Conservation (phyloP, 2,113 vertebrate genomes). For the Columba janthina region DNA sequence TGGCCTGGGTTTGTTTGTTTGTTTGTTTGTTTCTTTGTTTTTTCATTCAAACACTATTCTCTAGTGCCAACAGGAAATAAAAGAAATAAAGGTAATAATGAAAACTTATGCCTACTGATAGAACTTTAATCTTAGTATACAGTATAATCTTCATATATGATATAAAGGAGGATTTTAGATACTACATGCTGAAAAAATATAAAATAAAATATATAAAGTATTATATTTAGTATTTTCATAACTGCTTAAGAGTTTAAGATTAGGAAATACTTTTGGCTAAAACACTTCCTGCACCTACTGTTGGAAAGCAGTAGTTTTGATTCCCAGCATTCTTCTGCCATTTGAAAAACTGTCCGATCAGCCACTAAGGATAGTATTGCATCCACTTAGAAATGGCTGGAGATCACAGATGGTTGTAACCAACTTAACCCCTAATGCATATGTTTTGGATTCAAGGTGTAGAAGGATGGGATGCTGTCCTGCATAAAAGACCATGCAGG, state of each 20-base stretch:
- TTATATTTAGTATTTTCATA: neutral
- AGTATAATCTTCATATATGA: neutral
- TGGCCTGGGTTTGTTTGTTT: too few relatives aligned
- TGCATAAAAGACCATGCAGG: neutral
- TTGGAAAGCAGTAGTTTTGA: neutral
- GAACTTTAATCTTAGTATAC: neutral
- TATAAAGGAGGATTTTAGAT: neutral
- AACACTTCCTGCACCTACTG: neutral
- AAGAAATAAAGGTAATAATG: neutral
- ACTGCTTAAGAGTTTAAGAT: neutral
- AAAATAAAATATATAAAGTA: neutral
- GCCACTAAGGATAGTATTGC: neutral
- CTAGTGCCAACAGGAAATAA: neutral
- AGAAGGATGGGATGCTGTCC: neutral
- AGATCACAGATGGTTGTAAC: neutral
- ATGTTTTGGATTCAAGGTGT: neutral
- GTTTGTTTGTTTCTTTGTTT: too few relatives aligned
- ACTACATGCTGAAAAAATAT: neutral
- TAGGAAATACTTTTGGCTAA: neutral
- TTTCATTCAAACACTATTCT: neutral
- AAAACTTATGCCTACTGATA: neutral
- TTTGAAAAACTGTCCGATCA: neutral
- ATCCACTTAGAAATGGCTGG: neutral
- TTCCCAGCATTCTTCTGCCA: neutral
- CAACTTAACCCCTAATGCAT: rapidly evolving